phyloP scores from a whole-genome alignment of 1,140 invertebrate species.

The Apocrypta bakeri region DNA sequence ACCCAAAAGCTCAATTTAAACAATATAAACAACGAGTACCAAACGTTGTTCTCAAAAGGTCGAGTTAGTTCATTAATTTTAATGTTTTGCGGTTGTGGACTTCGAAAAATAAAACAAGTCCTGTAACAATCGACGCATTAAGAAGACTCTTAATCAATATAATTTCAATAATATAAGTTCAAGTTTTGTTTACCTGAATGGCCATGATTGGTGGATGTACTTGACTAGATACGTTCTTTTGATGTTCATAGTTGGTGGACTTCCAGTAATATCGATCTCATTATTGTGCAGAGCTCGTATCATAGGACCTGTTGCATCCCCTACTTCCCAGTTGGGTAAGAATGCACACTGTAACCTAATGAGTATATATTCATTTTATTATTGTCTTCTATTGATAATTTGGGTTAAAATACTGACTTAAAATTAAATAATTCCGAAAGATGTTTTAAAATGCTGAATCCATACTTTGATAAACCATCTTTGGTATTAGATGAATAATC shows the following conservation, averaged over 20 bases:
- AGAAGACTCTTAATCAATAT: not conserved
- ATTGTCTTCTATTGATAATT: not conserved
- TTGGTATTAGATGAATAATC: not conserved
- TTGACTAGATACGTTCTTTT: constrained; percentile 20
- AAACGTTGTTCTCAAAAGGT: not conserved
- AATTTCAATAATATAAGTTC: not conserved
- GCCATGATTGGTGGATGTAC: constrained; percentile 5
- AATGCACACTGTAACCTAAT: not conserved
- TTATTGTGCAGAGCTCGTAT: not conserved
- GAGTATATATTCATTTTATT: not conserved
- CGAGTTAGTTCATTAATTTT: constrained; percentile 19
- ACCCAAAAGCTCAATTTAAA: not conserved
- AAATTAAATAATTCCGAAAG: constrained; percentile 25
- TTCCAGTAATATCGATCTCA: constrained; percentile 33
- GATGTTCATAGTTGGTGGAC: not conserved
- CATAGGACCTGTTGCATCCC: constrained; percentile 16
- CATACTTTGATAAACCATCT: constrained; percentile 21
- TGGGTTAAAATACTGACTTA: constrained; percentile 6
- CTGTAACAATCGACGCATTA: no score
- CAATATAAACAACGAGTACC: not conserved
- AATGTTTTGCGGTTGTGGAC: constrained; percentile 3
- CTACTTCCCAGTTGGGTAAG: constrained; percentile 7
- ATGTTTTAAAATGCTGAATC: not conserved
- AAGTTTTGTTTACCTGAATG: constrained; percentile 19
- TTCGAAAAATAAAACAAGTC: constrained; percentile 32